Evolutionary conservation across 2,113 vertebrate genomes (phyloP).

Genomic region (Campylomormyrus tamandua): DNA sequence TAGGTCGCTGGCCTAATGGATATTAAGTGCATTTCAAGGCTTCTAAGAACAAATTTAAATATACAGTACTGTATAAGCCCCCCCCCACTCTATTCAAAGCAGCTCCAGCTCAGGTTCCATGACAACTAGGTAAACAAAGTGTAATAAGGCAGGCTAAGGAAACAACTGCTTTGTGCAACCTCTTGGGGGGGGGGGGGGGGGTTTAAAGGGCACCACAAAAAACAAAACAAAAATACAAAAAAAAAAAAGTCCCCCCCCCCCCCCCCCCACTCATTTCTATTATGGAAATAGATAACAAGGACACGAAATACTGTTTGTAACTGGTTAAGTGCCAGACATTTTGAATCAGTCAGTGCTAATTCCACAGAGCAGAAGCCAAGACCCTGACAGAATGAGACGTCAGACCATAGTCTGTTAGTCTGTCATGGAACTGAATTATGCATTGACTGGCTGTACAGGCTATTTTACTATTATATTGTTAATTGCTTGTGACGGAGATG

Average conservation of each 20-base stretch:
- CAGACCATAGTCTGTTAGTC: not conserved
- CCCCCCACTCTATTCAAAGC: not conserved
- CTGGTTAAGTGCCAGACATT: not conserved
- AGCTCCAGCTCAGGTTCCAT: not conserved
- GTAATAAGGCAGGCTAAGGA: not conserved
- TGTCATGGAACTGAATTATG: not conserved
- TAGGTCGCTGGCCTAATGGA: not conserved
- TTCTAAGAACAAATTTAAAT: not conserved
- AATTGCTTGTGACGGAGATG: not conserved
- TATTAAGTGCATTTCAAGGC: not conserved
- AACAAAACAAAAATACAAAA: too few species aligned
- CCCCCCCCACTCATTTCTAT: not conserved
- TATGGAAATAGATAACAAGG: not conserved
- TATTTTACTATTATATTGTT: not conserved
- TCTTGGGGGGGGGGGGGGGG: not conserved
- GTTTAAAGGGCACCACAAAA: too few species aligned
- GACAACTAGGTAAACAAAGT: not conserved
- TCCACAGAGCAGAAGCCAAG: not conserved
- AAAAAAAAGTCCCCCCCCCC: too few species aligned
- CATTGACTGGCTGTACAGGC: not conserved
- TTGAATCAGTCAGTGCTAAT: not conserved
- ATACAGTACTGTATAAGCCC: not conserved
- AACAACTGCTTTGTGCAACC: not conserved
- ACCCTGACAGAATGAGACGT: not conserved
- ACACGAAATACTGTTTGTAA: not conserved